Conservation (phyloP, 2,888 invertebrate genomes). For the Tipula helvola region DNA sequence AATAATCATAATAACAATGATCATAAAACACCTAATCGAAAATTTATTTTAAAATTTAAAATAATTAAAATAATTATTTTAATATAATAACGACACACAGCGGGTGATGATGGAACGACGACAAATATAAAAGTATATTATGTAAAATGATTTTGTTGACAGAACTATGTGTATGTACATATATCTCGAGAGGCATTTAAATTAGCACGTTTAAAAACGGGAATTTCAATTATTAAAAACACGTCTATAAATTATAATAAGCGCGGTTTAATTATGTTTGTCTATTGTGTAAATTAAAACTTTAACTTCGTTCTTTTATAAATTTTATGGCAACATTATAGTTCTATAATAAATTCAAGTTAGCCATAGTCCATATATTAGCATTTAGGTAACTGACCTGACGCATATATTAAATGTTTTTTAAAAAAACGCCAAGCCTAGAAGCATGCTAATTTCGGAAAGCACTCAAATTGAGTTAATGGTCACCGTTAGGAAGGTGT, state of each 20-base stretch:
- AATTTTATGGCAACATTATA: too few relatives aligned
- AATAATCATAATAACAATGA: background rate
- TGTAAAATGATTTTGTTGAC: background rate
- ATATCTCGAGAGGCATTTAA: background rate
- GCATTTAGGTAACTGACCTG: too few relatives aligned
- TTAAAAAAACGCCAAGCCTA: too few relatives aligned
- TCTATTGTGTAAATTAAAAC: background rate
- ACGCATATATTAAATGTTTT: too few relatives aligned
- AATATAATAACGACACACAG: background rate
- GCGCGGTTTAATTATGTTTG: background rate
- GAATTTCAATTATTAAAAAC: background rate
- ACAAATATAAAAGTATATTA: background rate
- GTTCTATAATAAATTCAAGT: too few relatives aligned
- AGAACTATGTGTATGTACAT: background rate
- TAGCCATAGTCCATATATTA: too few relatives aligned
- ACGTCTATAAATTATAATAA: background rate
- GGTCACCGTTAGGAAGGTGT: too few relatives aligned
- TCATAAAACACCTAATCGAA: slow-evolving; percentile 4
- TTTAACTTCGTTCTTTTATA: too few relatives aligned
- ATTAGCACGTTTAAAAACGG: background rate
- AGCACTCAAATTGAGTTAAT: too few relatives aligned
- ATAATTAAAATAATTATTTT: background rate
- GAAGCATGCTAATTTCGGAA: too few relatives aligned
- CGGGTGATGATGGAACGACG: background rate
- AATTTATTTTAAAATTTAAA: background rate